phyloP scores from a whole-genome alignment of 2,797 vertebrate genomes.

The Clamator glandarius region DNA sequence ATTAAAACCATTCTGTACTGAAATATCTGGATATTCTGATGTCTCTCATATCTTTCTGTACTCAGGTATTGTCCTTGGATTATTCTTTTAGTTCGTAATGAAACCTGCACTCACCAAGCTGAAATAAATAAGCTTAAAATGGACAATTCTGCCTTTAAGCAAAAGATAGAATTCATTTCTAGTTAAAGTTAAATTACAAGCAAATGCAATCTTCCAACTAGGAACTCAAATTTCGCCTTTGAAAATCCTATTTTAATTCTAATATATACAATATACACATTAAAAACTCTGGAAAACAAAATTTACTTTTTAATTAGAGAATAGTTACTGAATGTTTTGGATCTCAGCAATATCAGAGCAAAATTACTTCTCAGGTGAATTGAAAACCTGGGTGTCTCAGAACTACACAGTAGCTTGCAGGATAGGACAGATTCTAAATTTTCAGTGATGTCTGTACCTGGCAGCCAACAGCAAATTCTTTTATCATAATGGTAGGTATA shows the following conservation, averaged over 20 bases:
- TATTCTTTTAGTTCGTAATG: neutral
- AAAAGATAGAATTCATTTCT: neutral
- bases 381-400: neutral
- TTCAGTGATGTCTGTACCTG: neutral
- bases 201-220: neutral
- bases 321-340: neutral
- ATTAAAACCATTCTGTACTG: neutral
- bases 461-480: neutral
- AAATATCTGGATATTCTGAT: neutral
- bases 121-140: slow-evolving; percentile 17
- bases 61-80: neutral
- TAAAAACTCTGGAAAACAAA: neutral
- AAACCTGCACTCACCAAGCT: neutral
- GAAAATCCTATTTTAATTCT: neutral
- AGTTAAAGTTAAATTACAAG: neutral
- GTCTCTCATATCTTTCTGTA: neutral
- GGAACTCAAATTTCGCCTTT: neutral
- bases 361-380: neutral
- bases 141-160: slow-evolving; percentile 1
- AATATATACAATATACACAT: neutral
- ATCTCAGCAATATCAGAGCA: neutral
- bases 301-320: neutral
- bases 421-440: neutral
- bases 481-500: neutral
- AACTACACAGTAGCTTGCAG: neutral